Base-by-base conservation (phyloP, 1,140 invertebrate genomes). In the Colletes gigas region DNA sequence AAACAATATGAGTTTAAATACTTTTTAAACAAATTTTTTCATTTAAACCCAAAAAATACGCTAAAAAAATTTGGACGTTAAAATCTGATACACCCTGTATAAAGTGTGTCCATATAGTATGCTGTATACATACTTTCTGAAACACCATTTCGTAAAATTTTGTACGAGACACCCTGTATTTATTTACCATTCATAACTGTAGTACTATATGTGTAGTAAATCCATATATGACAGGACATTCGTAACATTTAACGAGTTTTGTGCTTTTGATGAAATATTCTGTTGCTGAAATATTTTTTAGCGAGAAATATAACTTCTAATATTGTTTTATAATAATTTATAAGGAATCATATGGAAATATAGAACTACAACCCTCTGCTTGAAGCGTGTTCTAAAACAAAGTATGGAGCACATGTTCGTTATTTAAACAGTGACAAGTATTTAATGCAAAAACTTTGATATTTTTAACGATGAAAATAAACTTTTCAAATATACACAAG, bases 261-360 rank as follows among this genome's bases (percentile, higher is more conserved):
- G 0, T 69, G 4, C 14, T 69, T 21, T 44, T 1, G 7, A 47
- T 8, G 9, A 41, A 44, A 55, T 17, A 15, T 9, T 5, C 19
- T 30, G 7, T 9, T 3, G 8, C 0, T 47, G 15, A 47, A 57
- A 14, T 47, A 14, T 30, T 21, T 17, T 55, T 6, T 1, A 15
- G 4, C 14, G 4, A 14, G 8, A 47, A 47, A 30, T 59, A 62
- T 72, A 71, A 63, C 50, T 39, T 71, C 7, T n/a, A 21, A 12
- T 15, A 10, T 78, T 71, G 62, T 30, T 78, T 71, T 78, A 78
- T 12, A 50, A 12, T 71, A 62, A n/a, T 78, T 71, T 78, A 78
- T 12, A 50, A 12, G 10, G 10, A 10, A 50, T 50, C 50, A 50
- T 50, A 50, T 9, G 7, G 12, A 50, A 50, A 50, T 50, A 8